These are phyloP conservation scores for Syndactyla subalaris DNA, from an alignment of 2,797 vertebrate genomes.

Conservation along the genomic window DNA sequence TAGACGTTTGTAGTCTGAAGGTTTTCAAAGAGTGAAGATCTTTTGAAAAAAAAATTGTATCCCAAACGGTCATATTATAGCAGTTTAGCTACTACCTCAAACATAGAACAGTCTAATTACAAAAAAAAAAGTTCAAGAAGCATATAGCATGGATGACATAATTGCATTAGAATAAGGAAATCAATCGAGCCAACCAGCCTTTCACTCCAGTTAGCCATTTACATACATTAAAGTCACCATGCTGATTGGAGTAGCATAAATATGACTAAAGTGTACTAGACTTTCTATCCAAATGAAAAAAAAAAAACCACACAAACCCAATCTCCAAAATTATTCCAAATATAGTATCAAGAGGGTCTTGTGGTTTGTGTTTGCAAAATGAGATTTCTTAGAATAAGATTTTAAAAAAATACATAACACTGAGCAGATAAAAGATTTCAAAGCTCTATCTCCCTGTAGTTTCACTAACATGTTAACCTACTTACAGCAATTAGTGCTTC, in stretches of 20 bases:
- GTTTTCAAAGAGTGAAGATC: not conserved
- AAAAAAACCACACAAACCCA: not conserved
- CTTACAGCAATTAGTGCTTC: constrained; percentile 99
- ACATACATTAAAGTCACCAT: constrained; percentile 39
- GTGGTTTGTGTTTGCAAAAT: constrained; percentile 45
- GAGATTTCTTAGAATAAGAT: constrained; percentile 40
- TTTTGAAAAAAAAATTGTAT: not conserved
- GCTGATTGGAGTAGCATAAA: constrained; percentile 38
- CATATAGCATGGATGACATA: constrained; percentile 47
- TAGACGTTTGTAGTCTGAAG: not conserved
- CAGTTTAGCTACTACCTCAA: not conserved
- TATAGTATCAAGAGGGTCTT: constrained; percentile 23
- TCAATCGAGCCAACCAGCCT: not conserved
- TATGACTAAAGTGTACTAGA: constrained; percentile 33
- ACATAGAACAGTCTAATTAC: not conserved
- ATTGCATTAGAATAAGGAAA: constrained; percentile 44
- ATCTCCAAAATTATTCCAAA: constrained; percentile 27
- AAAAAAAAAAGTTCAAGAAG: constrained; percentile 34
- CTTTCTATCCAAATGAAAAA: constrained; percentile 6
- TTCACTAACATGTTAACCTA: constrained; percentile 99
- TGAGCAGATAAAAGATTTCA: constrained; percentile 73
- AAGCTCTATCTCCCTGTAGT: constrained; percentile 92
- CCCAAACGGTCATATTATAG: not conserved
- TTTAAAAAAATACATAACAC: constrained; percentile 46
- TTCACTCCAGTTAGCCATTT: constrained; percentile 45